Evolutionary conservation across 2,888 invertebrate genomes (phyloP).

Genomic region (Apeira syringaria): DNA sequence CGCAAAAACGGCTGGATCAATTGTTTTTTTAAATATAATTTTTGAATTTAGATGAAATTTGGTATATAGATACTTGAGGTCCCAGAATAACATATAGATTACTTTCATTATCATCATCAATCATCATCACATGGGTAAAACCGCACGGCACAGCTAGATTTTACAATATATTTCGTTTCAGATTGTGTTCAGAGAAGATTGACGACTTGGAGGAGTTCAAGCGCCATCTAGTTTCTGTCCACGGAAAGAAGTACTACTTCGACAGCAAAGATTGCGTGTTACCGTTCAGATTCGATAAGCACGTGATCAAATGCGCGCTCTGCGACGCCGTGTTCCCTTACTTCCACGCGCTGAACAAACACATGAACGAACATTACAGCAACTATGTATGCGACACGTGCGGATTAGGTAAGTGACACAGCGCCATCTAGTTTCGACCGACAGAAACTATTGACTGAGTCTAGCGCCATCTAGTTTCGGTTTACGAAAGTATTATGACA

Average conservation of each 20-base stretch:
- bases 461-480: no score
- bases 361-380: slow-evolving; percentile 73
- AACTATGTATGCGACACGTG: slow-evolving; percentile 74
- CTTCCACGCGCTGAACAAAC: slow-evolving; percentile 71
- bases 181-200: slow-evolving; percentile 51
- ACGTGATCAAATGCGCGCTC: slow-evolving; percentile 58
- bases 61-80: no score
- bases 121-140: no score
- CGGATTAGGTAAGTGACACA: slow-evolving; percentile 59
- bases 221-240: slow-evolving; percentile 49
- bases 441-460: no score
- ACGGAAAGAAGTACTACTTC: slow-evolving; percentile 63
- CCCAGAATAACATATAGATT: no score
- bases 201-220: slow-evolving; percentile 59
- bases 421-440: no score
- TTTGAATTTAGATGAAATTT: no score
- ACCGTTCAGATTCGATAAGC: slow-evolving; percentile 56
- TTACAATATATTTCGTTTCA: not conserved
- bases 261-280: slow-evolving; percentile 58
- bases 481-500: no score
- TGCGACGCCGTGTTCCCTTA: slow-evolving; percentile 59
- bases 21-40: no score
- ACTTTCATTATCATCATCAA: no score
- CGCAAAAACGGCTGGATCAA: no score
- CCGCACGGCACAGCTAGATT: no score